These are phyloP conservation scores for Catocala fraxini DNA, from an alignment of 2,888 invertebrate species.

Conservation along the genomic window DNA sequence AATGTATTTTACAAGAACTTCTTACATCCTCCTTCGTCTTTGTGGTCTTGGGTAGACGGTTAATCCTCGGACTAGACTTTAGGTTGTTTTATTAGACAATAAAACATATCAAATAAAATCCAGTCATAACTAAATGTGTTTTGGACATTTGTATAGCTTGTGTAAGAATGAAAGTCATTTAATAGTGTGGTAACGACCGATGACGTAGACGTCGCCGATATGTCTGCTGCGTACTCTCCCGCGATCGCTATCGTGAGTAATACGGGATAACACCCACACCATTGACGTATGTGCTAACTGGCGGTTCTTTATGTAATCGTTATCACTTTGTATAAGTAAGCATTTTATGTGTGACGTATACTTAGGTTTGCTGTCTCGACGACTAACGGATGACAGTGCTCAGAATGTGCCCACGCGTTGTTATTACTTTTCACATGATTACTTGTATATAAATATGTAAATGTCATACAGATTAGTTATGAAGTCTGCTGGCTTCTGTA, in stretches of 20 bases:
- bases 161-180: constrained; percentile 40
- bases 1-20: neutral
- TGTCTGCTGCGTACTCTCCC: constrained; percentile 53
- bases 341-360: constrained; percentile 26
- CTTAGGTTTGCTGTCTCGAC: neutral
- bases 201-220: constrained; percentile 56
- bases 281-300: constrained; percentile 41
- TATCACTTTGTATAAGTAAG: constrained; percentile 37
- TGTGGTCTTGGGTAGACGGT: no score
- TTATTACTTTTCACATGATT: neutral
- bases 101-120: constrained; percentile 23
- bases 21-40: neutral
- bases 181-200: constrained; percentile 39
- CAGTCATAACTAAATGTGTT: constrained; percentile 30
- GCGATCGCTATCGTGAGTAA: constrained; percentile 56
- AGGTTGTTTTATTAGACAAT: constrained; percentile 13
- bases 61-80: constrained; percentile 5
- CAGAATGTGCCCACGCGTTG: constrained; percentile 1
- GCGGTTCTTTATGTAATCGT: constrained; percentile 39
- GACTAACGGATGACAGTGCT: constrained; percentile 3
- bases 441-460: neutral
- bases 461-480: neutral
- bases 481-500: no score
- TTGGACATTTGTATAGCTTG: constrained; percentile 28
- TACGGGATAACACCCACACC: constrained; percentile 56